phyloP scores from a whole-genome alignment of 2,888 invertebrate species.

The Ochropleura leucogaster region DNA sequence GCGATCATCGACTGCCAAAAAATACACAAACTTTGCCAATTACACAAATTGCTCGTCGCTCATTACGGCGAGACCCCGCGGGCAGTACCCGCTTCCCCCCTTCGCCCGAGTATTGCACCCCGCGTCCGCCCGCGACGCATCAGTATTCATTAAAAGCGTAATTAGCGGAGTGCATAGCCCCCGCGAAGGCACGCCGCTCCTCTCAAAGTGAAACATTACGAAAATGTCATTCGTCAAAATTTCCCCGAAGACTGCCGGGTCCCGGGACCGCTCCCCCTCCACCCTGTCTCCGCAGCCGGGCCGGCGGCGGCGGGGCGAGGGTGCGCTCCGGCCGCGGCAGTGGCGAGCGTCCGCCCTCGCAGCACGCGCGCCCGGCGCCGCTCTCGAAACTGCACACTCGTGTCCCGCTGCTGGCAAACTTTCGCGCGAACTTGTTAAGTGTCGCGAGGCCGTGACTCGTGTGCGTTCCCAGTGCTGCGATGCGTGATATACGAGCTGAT shows the following conservation, averaged over 20 bases:
- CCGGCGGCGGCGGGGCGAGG: slow-evolving; percentile 42
- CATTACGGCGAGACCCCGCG: slow-evolving; percentile 54
- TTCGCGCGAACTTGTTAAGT: slow-evolving; percentile 53
- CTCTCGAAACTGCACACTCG: slow-evolving; percentile 52
- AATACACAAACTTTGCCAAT: slow-evolving; percentile 72
- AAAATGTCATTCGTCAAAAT: slow-evolving; percentile 86
- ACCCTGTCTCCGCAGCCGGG: slow-evolving; percentile 7
- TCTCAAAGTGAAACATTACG: slow-evolving; percentile 80
- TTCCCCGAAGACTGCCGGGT: slow-evolving; percentile 80
- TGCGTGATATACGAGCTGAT: neutral
- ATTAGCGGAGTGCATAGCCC: slow-evolving; percentile 83
- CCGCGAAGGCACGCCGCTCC: slow-evolving; percentile 67
- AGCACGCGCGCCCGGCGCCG: slow-evolving; percentile 58
- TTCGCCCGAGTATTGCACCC: slow-evolving; percentile 25
- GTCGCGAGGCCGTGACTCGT: slow-evolving; percentile 7
- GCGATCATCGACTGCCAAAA: slow-evolving; percentile 59
- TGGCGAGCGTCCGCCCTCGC: slow-evolving; percentile 56
- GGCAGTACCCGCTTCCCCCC: slow-evolving; percentile 11
- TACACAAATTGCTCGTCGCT: slow-evolving; percentile 74
- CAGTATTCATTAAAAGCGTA: slow-evolving; percentile 84
- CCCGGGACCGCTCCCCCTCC: slow-evolving; percentile 53
- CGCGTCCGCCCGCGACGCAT: slow-evolving; percentile 63
- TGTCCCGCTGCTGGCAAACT: slow-evolving; percentile 52
- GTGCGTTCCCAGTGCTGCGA: neutral
- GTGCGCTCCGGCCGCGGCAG: slow-evolving; percentile 61